Conservation (phyloP, 30 jellyfish, hydroid and myxozoan species). For the Rhopilema esculentum region DNA sequence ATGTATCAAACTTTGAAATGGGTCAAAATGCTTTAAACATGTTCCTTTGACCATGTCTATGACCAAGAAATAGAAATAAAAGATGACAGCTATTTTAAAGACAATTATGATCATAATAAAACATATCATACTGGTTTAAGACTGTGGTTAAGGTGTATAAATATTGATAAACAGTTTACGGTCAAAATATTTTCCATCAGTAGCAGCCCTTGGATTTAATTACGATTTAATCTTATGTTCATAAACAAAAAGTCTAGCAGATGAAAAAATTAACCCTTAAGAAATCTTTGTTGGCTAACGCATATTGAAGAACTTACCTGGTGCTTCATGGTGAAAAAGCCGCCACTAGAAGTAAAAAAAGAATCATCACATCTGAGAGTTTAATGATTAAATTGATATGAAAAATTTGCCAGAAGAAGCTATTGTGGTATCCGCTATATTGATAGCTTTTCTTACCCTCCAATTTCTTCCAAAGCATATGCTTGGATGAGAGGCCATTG, state of each 20-base stretch:
- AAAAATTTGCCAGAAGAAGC: neutral
- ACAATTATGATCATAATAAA: too few species aligned
- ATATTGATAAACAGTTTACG: too few species aligned
- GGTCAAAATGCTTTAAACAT: too few species aligned
- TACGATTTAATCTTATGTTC: too few species aligned
- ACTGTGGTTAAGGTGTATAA: too few species aligned
- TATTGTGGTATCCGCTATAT: neutral
- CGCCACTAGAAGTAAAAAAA: conserved; percentile 28
- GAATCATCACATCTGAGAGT: too few species aligned
- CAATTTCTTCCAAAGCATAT: conserved; percentile 57
- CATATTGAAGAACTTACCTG: conserved; percentile 10
- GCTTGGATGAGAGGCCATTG: conserved; percentile 74
- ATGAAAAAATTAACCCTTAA: neutral
- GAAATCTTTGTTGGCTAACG: neutral
- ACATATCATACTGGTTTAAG: too few species aligned
- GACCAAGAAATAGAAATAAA: too few species aligned
- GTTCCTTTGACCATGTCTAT: too few species aligned
- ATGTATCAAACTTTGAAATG: neutral
- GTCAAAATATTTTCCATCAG: too few species aligned
- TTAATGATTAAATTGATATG: neutral
- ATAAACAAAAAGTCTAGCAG: neutral
- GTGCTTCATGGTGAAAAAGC: conserved; percentile 67
- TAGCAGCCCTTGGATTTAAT: too few species aligned
- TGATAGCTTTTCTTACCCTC: conserved; percentile 29
- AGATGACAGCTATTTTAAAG: too few species aligned